Percentiles rank a stretch among this genome's conserved stretches.
phyloP scores from a whole-genome alignment of 2,797 vertebrate species.

The Limosa lapponica region DNA sequence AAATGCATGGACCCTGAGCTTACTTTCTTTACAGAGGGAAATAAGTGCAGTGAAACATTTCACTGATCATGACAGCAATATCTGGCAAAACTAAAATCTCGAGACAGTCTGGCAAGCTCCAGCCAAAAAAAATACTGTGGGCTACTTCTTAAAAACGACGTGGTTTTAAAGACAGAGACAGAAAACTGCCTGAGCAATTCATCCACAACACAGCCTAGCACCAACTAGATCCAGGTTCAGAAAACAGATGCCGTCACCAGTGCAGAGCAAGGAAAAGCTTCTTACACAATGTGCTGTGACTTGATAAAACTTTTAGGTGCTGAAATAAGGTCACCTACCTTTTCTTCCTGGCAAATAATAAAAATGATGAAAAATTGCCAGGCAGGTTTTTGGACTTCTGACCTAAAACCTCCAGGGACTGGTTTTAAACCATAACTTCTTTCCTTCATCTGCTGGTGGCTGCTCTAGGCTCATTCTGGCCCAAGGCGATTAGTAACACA shows the following conservation, averaged over 20 bases:
- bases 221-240: neutral
- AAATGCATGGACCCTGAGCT: neutral
- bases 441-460: neutral
- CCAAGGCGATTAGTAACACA: neutral
- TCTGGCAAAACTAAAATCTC: constrained; percentile 12
- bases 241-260: neutral
- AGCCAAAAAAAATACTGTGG: neutral
- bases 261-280: neutral
- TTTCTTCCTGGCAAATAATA: neutral
- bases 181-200: neutral
- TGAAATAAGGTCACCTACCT: constrained; percentile 26
- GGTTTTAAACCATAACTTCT: neutral
- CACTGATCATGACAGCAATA: neutral
- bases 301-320: neutral
- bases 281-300: neutral
- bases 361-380: neutral
- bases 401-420: neutral
- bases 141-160: neutral
- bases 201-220: neutral
- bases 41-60: neutral
- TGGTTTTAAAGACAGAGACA: constrained; percentile 2
- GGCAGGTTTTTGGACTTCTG: neutral
- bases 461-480: neutral
- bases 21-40: neutral
- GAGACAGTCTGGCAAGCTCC: neutral